Base-by-base conservation (phyloP, 2,113 vertebrate species). In the Brienomyrus brachyistius region DNA sequence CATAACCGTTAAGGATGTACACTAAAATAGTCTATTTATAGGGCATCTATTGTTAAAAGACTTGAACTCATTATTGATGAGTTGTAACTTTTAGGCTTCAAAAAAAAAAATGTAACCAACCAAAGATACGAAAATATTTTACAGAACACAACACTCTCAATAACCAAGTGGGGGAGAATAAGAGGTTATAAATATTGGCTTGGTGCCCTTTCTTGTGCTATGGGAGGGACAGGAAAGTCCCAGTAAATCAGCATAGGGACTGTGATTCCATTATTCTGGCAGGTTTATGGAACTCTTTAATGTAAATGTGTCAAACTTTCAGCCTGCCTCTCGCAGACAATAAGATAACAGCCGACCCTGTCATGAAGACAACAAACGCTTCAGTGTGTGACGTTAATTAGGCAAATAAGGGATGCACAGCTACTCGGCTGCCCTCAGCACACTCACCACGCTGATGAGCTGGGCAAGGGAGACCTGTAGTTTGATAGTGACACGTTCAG, bases 371-470 rank as follows among this genome's bases (percentile, higher is more conserved):
- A 88, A 35, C 31, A 27, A 70, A 87, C 27, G 13, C 90, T 59
- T 52, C 47, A 21, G 59, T 88, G 17, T 74, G n/a, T 90, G 89
- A 59, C 87, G 93, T 93, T 54, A 89, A 94, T 45, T 59, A 62
- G 43, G 50, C 31, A 21, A 54, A 9, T 10, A 89, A n/a, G 52
- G 80, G 31, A 31, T 17, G 19, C 21, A 82, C 35, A 9, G 50
- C 21, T 35, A 82, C 15, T 31, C 27, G 52, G 27, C 35, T 10
- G 52, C 80, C 31, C 66, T 43, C 51, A 62, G 8, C n/a, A 45
- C 51, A 45, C 97, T 95, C 95, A 99, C 98, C 97, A 99, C 98
- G 0, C 97, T 99, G 95, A 99, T 99, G 88, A 99, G 97, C 94
- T 99, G 98, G 40, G 98, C 97, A 91, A 99, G 93, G 45, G 95